phyloP scores from a whole-genome alignment of 1,140 invertebrate species.

The Anagrus nilaparvatae region DNA sequence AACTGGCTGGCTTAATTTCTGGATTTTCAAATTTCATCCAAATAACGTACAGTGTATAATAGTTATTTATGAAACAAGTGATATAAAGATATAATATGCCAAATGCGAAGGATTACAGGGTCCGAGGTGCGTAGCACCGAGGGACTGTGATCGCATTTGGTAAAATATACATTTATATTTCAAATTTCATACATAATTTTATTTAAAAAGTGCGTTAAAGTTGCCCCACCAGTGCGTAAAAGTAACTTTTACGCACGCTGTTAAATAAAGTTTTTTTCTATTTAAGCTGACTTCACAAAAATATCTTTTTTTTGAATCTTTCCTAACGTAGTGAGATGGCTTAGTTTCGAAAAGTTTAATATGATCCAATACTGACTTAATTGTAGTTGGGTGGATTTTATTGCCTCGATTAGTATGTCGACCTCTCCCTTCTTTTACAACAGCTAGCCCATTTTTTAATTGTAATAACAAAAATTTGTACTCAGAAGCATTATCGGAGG shows the following conservation, averaged over 20 bases:
- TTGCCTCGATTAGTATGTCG: slow-evolving; percentile 17
- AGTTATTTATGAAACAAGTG: no score
- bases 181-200: no score
- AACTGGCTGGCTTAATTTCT: slow-evolving; percentile 10
- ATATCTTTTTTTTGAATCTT: slow-evolving; percentile 23
- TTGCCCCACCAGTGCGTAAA: no score
- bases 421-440: slow-evolving; percentile 18
- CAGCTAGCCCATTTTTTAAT: slow-evolving; percentile 11
- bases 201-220: no score
- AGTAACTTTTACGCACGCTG: no score
- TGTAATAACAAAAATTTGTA: no score
- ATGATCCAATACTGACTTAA: slow-evolving; percentile 17
- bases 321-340: slow-evolving; percentile 28
- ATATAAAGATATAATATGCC: no score
- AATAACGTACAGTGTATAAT: slow-evolving; percentile 24
- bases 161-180: no score
- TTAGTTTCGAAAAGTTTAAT: slow-evolving; percentile 26
- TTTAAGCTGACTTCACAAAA: slow-evolving; percentile 28
- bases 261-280: slow-evolving; percentile 25
- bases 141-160: no score
- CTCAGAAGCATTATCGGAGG: no score
- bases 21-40: slow-evolving; percentile 17
- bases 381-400: slow-evolving; percentile 3
- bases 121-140: no score
- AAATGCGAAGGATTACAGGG: no score